phyloP scores from a whole-genome alignment of 53 echinoderm and acorn worm species.

The Antedon mediterranea region DNA sequence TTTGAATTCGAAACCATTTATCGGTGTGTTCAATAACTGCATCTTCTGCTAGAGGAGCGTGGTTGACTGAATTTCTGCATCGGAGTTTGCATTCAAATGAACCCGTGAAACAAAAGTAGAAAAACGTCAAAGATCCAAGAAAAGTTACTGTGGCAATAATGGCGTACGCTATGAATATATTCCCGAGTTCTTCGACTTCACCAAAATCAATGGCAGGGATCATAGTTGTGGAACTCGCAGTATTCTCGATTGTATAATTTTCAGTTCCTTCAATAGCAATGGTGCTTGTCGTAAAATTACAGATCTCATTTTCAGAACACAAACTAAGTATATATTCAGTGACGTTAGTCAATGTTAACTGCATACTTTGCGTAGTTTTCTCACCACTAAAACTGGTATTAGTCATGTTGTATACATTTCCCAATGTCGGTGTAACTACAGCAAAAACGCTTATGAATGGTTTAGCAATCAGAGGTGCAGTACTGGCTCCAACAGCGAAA shows the following conservation, averaged over 20 bases:
- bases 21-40: not conserved
- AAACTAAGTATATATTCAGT: not conserved
- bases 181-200: not conserved
- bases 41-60: not conserved
- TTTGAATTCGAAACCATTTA: constrained; percentile 23
- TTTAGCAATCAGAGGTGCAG: constrained; percentile 61
- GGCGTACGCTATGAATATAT: constrained; percentile 24
- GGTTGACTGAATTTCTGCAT: not conserved
- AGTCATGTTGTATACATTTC: no score
- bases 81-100: not conserved
- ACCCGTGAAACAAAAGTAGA: constrained; percentile 57
- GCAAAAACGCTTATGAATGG: constrained; percentile 36
- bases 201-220: not conserved
- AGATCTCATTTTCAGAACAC: not conserved
- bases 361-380: no score
- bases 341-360: no score
- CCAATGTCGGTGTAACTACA: no score
- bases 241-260: not conserved
- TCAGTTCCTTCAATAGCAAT: no score
- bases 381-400: no score
- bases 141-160: constrained; percentile 45
- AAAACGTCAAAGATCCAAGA: constrained; percentile 26
- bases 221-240: not conserved
- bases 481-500: constrained; percentile 74
- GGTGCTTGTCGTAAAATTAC: not conserved